Conservation (phyloP, 2,888 invertebrate genomes). For the Cryptus armator region DNA sequence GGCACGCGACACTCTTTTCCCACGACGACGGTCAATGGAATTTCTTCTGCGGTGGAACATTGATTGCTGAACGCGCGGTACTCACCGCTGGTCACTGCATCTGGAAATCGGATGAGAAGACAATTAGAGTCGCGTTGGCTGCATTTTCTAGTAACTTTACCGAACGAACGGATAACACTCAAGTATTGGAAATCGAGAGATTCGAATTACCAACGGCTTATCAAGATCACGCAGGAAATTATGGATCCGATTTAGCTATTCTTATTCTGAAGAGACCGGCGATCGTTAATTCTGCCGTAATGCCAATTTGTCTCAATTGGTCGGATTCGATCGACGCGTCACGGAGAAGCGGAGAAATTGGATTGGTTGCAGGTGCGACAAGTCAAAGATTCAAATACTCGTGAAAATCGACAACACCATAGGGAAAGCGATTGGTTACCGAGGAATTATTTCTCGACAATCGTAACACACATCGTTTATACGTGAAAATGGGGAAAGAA, state of each 20-base stretch:
- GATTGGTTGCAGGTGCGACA: conserved; percentile 75
- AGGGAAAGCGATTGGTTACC: background rate
- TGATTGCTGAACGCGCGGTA: conserved; percentile 85
- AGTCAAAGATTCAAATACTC: background rate
- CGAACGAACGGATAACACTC: conserved; percentile 75
- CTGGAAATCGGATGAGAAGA: conserved; percentile 81
- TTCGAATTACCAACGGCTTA: conserved; percentile 85
- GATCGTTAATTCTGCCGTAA: conserved; percentile 84
- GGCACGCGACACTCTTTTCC: conserved; percentile 87
- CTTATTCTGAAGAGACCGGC: conserved; percentile 84
- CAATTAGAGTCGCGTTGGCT: conserved; percentile 81
- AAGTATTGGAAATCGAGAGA: conserved; percentile 82
- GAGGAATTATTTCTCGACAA: background rate
- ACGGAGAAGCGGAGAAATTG: conserved; percentile 70
- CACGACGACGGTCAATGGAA: conserved; percentile 83
- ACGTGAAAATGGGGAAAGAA: no score
- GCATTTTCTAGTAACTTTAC: conserved; percentile 82
- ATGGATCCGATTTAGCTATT: conserved; percentile 87
- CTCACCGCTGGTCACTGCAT: conserved; percentile 85
- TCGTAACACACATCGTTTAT: no score
- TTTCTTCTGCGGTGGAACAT: conserved; percentile 87
- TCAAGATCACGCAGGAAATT: conserved; percentile 86
- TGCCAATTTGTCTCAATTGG: conserved; percentile 86
- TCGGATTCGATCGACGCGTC: conserved; percentile 64
- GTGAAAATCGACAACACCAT: background rate